Conservation (phyloP, 2,113 vertebrate genomes). For the Sorex fumeus region DNA sequence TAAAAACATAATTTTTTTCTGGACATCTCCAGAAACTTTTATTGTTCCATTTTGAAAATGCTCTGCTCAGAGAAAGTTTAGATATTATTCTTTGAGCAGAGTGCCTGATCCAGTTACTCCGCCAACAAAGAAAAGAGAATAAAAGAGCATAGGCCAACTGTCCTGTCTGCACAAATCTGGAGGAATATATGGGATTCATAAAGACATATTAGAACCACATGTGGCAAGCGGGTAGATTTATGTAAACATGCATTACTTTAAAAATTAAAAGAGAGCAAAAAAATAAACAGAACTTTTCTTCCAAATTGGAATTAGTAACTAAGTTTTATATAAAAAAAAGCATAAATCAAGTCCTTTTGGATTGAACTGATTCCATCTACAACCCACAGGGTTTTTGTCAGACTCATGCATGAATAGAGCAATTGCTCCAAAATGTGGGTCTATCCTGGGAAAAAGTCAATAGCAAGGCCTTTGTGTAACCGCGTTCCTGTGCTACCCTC, state of each 20-base stretch:
- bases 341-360: constrained; percentile 70
- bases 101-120: neutral
- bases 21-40: neutral
- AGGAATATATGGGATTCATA: constrained; percentile 56
- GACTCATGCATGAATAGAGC: constrained; percentile 56
- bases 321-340: constrained; percentile 76
- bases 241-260: constrained; percentile 70
- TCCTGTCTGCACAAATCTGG: constrained; percentile 67
- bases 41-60: constrained; percentile 38
- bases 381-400: constrained; percentile 6
- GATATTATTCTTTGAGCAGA: constrained; percentile 44
- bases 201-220: constrained; percentile 77
- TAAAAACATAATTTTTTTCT: constrained; percentile 53
- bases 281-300: constrained; percentile 45
- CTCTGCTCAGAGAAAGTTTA: constrained; percentile 69
- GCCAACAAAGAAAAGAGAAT: constrained; percentile 25
- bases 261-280: constrained; percentile 69
- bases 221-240: constrained; percentile 66
- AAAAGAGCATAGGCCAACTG: constrained; percentile 46
- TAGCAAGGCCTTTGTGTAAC: neutral
- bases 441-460: constrained; percentile 52
- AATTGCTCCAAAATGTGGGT: constrained; percentile 63
- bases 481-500: neutral
- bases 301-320: constrained; percentile 46
- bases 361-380: neutral